Base-by-base conservation (phyloP, 2,888 invertebrate genomes). In the Loripinus fragilis region DNA sequence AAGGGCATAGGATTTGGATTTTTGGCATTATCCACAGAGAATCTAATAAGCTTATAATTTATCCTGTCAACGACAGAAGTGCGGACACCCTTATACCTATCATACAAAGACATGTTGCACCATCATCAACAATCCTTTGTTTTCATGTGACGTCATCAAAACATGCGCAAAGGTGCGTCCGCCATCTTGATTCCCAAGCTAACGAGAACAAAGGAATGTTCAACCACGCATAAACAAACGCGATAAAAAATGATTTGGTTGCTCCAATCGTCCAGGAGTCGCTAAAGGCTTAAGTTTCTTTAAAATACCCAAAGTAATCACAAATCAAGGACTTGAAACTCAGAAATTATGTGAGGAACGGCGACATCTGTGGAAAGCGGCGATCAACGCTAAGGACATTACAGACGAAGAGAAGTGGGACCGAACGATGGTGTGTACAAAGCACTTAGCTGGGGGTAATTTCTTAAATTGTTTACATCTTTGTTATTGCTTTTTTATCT, bases 61-160 rank as follows among this genome's bases (percentile, higher is more conserved):
- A 55, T 28, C 55, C 33, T 2, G 38, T 42, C 2, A 15, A 23
- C 35, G n/a, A 41, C 42, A 66, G 41, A 66, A 15, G 41, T 66
- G 66, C 38, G 20, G 66, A 15, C 15, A 66, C 66, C 15, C 23
- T 41, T 23, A 41, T 66, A 7, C 25, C 66, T 42, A n/a, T 66
- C 5, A 41, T 66, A 66, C 66, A 66, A n/a, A 12, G 66, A 25
- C 66, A 66, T 41, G 66, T 41, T 17, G n/a, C 20, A 15, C 66
- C 66, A 20, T 41, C 41, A 15, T 41, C 41, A 28, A 35, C 41
- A 42, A 66, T 41, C 20, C 41, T 41, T 25, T 41, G 66, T 42
- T 70, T 52, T 70, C 17, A n/a, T 42, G 70, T 70, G 70, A 70
- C 70, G 70, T 70, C 70, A 70, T 45, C 41, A 50, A 70, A 50